These are phyloP conservation scores for Microcaecilia unicolor DNA, from an alignment of 2,797 vertebrate species.

Conservation along the genomic window DNA sequence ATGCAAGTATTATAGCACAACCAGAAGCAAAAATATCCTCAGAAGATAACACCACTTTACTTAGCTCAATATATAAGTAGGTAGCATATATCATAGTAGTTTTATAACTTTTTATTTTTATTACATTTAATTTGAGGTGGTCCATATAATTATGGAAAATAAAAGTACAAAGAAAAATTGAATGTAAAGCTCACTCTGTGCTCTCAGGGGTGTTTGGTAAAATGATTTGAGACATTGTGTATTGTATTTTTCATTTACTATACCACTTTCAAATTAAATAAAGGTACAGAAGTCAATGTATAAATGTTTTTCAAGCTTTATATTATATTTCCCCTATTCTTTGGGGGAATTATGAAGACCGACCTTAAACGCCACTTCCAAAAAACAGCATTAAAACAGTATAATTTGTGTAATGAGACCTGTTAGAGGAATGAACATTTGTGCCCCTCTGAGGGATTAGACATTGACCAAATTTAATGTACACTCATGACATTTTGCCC, in stretches of 20 bases:
- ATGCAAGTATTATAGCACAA: no score
- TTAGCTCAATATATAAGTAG: no score
- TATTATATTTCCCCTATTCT: background rate
- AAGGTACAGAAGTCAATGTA: background rate
- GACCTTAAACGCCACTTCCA: fast-evolving
- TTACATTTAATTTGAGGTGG: no score
- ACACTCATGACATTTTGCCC: no score
- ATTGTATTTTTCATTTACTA: background rate
- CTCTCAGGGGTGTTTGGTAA: background rate
- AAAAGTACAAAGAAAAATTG: no score
- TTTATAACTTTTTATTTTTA: no score
- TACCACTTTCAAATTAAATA: background rate
- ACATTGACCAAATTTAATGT: background rate
- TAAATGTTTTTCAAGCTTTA: background rate
- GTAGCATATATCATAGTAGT: no score
- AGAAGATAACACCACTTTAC: no score
- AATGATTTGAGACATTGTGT: background rate
- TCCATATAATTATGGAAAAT: no score
- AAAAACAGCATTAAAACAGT: background rate
- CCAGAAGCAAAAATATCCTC: no score
- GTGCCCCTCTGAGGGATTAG: background rate
- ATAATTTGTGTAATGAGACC: background rate
- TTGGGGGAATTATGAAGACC: background rate
- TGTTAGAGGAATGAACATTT: background rate
- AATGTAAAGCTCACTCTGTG: background rate